Evolutionary conservation across 2,797 vertebrate genomes (phyloP).

Genomic region (Eutrigla gurnardus): DNA sequence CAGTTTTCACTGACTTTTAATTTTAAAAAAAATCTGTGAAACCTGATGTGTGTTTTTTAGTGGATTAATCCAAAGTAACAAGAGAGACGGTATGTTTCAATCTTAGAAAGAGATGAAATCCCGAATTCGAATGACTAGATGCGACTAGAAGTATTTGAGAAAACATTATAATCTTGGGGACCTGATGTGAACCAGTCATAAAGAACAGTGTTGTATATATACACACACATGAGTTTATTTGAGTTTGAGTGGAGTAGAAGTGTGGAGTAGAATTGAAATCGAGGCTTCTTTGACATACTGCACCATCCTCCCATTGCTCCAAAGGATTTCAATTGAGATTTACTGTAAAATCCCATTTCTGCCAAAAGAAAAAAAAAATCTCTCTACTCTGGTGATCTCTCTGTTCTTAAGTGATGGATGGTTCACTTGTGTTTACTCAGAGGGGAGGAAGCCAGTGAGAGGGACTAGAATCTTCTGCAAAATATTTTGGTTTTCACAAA

Average conservation of each 20-base stretch:
- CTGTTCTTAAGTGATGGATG: conserved; percentile 30
- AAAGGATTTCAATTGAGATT: conserved; percentile 27
- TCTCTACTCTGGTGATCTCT: conserved; percentile 33
- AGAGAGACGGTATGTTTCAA: neutral
- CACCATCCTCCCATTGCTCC: conserved; percentile 8
- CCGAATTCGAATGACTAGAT: neutral
- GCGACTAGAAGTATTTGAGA: neutral
- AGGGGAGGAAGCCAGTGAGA: neutral
- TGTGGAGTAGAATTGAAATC: neutral
- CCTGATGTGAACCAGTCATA: neutral
- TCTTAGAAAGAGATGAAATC: neutral
- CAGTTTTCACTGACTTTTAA: neutral
- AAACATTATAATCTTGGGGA: neutral
- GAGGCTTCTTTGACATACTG: conserved; percentile 15
- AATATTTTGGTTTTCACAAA: conserved; percentile 23
- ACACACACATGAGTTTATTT: neutral
- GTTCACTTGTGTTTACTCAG: conserved; percentile 26
- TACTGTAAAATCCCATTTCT: conserved; percentile 41
- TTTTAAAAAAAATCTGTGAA: neutral
- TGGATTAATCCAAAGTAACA: neutral
- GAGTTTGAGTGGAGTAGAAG: neutral
- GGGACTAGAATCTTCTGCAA: conserved; percentile 18
- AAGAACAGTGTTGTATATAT: neutral
- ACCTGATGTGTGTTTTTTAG: neutral
- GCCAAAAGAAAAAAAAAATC: conserved; percentile 18